phyloP scores from a whole-genome alignment of 2,797 vertebrate species.

The Chloroceryle inda region DNA sequence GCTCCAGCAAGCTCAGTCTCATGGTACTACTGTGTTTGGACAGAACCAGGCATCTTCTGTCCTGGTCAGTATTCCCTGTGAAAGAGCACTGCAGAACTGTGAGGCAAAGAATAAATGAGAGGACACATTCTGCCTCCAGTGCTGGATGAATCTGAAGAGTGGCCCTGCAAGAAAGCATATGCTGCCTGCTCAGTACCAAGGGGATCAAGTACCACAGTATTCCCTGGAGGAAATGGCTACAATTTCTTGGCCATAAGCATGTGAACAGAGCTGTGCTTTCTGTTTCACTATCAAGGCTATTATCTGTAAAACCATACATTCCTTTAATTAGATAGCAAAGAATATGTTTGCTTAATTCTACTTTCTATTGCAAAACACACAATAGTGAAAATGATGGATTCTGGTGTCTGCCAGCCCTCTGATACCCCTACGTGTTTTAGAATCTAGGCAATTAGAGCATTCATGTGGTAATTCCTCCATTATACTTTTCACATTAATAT shows the following conservation, averaged over 20 bases:
- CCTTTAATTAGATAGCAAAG: conserved; percentile 18
- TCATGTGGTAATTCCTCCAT: conserved; percentile 29
- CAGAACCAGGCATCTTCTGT: not conserved
- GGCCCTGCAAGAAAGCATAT: not conserved
- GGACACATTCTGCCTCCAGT: not conserved
- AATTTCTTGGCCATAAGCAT: not conserved
- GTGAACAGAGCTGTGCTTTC: not conserved
- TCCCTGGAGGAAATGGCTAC: not conserved
- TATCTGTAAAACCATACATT: not conserved
- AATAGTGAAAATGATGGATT: not conserved
- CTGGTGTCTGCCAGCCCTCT: not conserved
- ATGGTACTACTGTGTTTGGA: rapidly evolving
- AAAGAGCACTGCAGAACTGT: not conserved
- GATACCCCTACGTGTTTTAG: conserved; percentile 7
- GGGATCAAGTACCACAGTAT: not conserved
- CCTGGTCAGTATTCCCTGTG: not conserved
- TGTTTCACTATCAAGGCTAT: not conserved
- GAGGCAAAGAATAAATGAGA: not conserved
- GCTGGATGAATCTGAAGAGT: not conserved
- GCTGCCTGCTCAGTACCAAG: not conserved
- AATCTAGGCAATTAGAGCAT: conserved; percentile 1
- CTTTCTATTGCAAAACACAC: not conserved
- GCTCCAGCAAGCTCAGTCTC: rapidly evolving
- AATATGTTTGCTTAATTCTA: conserved; percentile 12
- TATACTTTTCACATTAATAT: conserved; percentile 39